phyloP scores from a whole-genome alignment of 2,113 vertebrate species.

The Oreotragus oreotragus region DNA sequence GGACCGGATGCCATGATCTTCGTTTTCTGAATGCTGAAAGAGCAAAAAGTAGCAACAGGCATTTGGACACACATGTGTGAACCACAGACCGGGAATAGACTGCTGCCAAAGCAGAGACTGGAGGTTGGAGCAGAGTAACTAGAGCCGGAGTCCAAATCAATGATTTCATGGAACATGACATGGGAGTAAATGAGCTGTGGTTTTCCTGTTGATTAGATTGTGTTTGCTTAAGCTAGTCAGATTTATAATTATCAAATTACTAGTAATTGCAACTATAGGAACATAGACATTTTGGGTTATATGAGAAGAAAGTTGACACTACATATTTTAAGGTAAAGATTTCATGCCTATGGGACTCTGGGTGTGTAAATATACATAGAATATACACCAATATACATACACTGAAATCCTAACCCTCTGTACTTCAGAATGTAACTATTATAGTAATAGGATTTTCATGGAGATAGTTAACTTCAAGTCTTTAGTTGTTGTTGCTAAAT shows the following conservation, averaged over 20 bases:
- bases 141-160: background rate
- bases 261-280: background rate
- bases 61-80: background rate
- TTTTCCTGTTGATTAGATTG: background rate
- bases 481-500: background rate
- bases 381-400: background rate
- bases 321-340: background rate
- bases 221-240: background rate
- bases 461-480: background rate
- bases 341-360: background rate
- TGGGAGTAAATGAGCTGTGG: fast-evolving
- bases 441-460: background rate
- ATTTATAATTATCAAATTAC: background rate
- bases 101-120: too few species aligned
- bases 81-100: too few species aligned
- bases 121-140: background rate
- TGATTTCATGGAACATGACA: background rate
- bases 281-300: background rate
- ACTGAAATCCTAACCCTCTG: background rate
- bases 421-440: background rate
- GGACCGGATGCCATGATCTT: too few species aligned
- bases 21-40: too few species aligned
- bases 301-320: background rate
- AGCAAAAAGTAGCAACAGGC: too few species aligned
- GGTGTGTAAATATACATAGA: background rate